Percentiles rank a stretch among this genome's conserved stretches.
Conservation (phyloP, 2,113 vertebrate genomes). For the Chrysochloris asiatica region DNA sequence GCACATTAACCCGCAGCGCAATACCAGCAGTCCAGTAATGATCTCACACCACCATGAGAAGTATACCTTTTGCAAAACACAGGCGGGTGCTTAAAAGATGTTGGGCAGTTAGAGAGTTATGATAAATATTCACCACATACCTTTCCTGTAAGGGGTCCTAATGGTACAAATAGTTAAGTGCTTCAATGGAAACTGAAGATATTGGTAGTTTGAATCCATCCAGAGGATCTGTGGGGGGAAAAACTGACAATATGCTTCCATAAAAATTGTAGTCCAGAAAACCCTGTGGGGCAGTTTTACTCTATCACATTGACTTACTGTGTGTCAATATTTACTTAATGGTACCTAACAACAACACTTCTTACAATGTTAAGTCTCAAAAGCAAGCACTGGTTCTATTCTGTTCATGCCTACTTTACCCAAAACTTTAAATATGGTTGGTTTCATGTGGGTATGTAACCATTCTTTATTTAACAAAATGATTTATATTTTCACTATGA, state of each 20-base stretch:
- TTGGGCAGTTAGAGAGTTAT: background rate
- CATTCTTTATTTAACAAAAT: conserved; percentile 1
- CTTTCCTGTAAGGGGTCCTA: no score
- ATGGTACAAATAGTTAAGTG: no score
- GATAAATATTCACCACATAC: background rate
- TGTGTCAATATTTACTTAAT: no score
- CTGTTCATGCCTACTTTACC: background rate
- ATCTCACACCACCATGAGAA: no score
- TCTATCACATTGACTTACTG: background rate
- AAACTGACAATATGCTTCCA: no score
- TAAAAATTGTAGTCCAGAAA: no score
- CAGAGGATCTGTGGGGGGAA: background rate
- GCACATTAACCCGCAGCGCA: no score
- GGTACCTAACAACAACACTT: background rate
- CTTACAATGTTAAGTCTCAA: background rate
- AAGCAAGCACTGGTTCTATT: background rate
- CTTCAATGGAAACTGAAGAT: background rate
- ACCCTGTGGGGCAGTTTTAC: no score
- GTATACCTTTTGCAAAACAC: background rate
- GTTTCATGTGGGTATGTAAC: background rate
- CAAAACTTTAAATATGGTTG: background rate
- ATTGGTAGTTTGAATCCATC: background rate
- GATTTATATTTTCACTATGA: background rate
- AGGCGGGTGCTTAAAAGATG: background rate
- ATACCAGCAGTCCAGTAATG: no score